Conservation (phyloP, 1,140 invertebrate species). For the Hylaeus volcanicus region DNA sequence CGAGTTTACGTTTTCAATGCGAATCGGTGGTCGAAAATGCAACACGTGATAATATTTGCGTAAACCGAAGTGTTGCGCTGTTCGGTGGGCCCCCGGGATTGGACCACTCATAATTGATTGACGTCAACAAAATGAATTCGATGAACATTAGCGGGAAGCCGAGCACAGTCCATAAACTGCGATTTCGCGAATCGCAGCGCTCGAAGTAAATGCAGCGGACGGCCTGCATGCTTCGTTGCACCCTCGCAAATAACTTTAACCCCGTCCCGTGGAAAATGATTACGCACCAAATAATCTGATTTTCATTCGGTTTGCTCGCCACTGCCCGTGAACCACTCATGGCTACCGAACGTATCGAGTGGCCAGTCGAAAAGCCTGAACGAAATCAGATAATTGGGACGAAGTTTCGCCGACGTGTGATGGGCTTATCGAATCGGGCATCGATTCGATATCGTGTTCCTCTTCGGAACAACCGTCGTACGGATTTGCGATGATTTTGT, state of each 20-base stretch:
- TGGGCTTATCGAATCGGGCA: constrained; percentile 14
- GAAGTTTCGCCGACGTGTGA: constrained; percentile 8
- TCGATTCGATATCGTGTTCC: background rate
- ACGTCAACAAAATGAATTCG: constrained; percentile 60
- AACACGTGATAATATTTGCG: constrained; percentile 14
- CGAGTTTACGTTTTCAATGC: background rate
- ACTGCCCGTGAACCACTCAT: background rate
- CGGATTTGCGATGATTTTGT: background rate
- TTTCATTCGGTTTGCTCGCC: constrained; percentile 40
- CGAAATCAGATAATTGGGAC: constrained; percentile 37
- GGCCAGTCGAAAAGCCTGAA: constrained; percentile 25
- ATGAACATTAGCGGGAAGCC: constrained; percentile 59
- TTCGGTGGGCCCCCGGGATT: background rate
- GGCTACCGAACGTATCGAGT: constrained; percentile 1
- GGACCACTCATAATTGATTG: constrained; percentile 59
- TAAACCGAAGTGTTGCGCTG: constrained; percentile 1
- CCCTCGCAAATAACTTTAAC: constrained; percentile 59
- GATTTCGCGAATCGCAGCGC: constrained; percentile 57
- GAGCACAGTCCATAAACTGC: constrained; percentile 55
- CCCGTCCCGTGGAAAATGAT: constrained; percentile 53
- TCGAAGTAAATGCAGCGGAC: constrained; percentile 54
- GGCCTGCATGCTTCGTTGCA: constrained; percentile 45
- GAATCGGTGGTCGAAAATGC: background rate
- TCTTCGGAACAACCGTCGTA: background rate
- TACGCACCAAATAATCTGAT: constrained; percentile 60